Evolutionary conservation across 2,888 invertebrate genomes (phyloP).

Genomic region (Drosophila ustulata): DNA sequence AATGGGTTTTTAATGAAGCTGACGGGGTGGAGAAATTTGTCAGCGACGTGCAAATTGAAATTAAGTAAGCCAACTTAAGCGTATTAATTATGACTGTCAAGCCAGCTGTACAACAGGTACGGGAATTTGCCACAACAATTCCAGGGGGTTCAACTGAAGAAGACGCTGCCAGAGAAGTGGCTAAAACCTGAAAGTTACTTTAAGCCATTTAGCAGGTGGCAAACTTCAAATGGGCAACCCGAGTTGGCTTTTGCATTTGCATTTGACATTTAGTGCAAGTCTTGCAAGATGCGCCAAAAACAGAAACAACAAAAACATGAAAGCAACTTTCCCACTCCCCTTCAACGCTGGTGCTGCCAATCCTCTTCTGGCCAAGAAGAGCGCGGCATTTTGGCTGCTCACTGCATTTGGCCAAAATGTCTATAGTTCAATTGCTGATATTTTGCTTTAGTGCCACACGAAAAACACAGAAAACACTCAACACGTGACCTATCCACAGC

Average conservation of each 20-base stretch:
- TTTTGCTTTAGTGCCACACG: constrained; percentile 60
- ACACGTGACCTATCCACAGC: constrained; percentile 74
- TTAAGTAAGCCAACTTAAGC: constrained; percentile 73
- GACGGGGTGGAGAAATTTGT: constrained; percentile 63
- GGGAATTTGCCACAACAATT: constrained; percentile 6
- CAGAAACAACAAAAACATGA: constrained; percentile 41
- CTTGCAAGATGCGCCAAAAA: constrained; percentile 63
- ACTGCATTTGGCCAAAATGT: constrained; percentile 77
- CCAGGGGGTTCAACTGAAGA: neutral
- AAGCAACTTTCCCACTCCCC: constrained; percentile 37
- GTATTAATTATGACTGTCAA: constrained; percentile 78
- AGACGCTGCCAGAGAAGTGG: neutral
- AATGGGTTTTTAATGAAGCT: constrained; percentile 77
- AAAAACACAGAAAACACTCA: constrained; percentile 35
- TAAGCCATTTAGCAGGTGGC: constrained; percentile 66
- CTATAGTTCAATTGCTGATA: constrained; percentile 81
- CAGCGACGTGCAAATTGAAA: constrained; percentile 65
- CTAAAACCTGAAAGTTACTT: constrained; percentile 34
- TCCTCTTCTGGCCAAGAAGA: constrained; percentile 30
- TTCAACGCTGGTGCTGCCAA: constrained; percentile 1
- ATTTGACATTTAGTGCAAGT: constrained; percentile 72
- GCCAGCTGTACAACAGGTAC: constrained; percentile 18
- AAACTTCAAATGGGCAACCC: constrained; percentile 30
- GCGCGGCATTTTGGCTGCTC: constrained; percentile 73
- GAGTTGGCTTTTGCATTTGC: constrained; percentile 73